phyloP scores from a whole-genome alignment of 1,140 invertebrate genomes.

The Diachasma alloeum region DNA sequence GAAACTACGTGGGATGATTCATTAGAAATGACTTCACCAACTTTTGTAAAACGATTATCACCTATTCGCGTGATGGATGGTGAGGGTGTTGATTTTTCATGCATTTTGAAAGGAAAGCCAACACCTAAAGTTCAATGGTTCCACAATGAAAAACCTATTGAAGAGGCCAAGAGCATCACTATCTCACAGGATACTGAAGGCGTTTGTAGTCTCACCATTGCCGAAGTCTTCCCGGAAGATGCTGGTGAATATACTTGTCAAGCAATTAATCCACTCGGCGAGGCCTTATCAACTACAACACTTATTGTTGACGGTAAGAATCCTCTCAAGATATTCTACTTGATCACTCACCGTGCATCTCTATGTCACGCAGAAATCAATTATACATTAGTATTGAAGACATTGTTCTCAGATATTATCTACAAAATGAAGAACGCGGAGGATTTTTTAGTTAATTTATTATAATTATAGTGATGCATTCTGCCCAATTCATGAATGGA shows the following conservation, averaged over 20 bases:
- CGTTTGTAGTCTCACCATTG: conserved; percentile 83
- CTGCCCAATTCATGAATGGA: too few species aligned
- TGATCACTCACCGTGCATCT: not conserved
- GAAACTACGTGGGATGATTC: conserved; percentile 71
- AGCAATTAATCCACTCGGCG: conserved; percentile 86
- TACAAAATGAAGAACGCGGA: too few species aligned
- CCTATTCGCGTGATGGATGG: conserved; percentile 90
- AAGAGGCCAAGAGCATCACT: conserved; percentile 81
- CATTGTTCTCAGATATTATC: too few species aligned
- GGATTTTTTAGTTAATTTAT: too few species aligned
- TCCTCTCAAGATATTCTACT: not conserved
- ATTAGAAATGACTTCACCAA: conserved; percentile 74
- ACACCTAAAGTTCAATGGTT: conserved; percentile 85
- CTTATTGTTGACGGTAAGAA: conserved; percentile 82
- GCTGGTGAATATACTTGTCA: conserved; percentile 85
- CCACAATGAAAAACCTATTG: conserved; percentile 76
- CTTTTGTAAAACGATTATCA: conserved; percentile 76
- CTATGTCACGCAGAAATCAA: too few species aligned
- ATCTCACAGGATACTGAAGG: conserved; percentile 81
- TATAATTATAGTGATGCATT: too few species aligned
- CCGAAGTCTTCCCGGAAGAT: conserved; percentile 95
- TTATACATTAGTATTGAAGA: too few species aligned
- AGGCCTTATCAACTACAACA: conserved; percentile 80
- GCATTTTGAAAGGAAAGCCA: conserved; percentile 80
- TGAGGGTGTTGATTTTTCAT: conserved; percentile 83